phyloP scores from a whole-genome alignment of 2,888 invertebrate genomes.

The Cinara cedri region DNA sequence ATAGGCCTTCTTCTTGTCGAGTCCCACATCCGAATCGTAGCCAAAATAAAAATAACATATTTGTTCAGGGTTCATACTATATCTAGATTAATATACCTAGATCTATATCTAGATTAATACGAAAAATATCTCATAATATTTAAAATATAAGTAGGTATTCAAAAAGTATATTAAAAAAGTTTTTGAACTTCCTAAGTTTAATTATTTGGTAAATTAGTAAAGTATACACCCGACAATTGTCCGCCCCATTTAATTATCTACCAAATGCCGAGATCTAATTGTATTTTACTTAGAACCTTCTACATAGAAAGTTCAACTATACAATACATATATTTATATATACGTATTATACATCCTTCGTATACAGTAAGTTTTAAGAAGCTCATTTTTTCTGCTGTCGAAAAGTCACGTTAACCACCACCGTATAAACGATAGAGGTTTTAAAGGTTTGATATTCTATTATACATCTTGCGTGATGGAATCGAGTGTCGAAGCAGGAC shows the following conservation, averaged over 20 bases:
- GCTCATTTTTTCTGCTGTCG: constrained; percentile 13
- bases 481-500: constrained; percentile 6
- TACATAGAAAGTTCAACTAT: not conserved
- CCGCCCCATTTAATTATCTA: too few species aligned
- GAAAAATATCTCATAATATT: too few species aligned
- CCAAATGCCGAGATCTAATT: not conserved
- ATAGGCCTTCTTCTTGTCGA: too few species aligned
- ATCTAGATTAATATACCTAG: too few species aligned
- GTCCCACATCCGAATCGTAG: too few species aligned
- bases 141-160: too few species aligned
- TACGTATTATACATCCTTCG: not conserved
- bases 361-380: not conserved
- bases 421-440: constrained; percentile 32
- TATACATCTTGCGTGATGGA: constrained; percentile 11
- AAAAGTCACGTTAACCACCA: constrained; percentile 29
- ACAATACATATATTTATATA: not conserved
- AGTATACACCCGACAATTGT: too few species aligned
- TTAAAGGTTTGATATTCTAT: constrained; percentile 38
- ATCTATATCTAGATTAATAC: too few species aligned
- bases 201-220: too few species aligned
- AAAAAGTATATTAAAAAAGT: not conserved
- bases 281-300: not conserved
- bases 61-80: too few species aligned
- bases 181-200: too few species aligned
- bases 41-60: too few species aligned